Evolutionary conservation across 2,797 vertebrate species (phyloP).

Genomic region (Cirrhinus molitorella): DNA sequence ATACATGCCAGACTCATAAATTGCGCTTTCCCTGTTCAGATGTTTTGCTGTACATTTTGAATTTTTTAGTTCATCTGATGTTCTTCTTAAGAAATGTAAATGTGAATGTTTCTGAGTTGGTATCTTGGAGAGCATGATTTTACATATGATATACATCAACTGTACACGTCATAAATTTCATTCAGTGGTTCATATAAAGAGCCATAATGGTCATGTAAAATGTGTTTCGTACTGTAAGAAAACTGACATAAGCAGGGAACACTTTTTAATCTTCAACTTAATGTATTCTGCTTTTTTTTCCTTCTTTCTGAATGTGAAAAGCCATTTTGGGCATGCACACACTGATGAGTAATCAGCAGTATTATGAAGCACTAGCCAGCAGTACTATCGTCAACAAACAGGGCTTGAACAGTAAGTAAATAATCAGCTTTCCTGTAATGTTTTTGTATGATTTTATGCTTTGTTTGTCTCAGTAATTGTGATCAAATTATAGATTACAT

Average conservation of each 20-base stretch:
- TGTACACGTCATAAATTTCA: neutral
- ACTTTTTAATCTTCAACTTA: neutral
- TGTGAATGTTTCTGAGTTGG: neutral
- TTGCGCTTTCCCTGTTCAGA: neutral
- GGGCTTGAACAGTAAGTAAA: constrained; percentile 93
- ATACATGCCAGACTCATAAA: neutral
- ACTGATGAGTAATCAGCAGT: constrained; percentile 99
- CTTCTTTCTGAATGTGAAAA: constrained; percentile 62
- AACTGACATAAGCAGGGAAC: neutral
- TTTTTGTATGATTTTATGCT: neutral
- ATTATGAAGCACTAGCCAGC: constrained; percentile 95
- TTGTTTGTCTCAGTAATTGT: neutral
- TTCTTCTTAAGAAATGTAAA: neutral
- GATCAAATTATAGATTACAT: neutral
- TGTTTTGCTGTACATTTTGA: neutral
- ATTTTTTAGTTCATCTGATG: neutral
- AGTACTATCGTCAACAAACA: constrained; percentile 98
- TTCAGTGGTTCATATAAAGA: neutral
- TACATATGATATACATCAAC: neutral
- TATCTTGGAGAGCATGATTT: neutral
- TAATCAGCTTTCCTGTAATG: constrained; percentile 5
- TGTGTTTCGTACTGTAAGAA: neutral
- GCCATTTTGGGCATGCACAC: constrained; percentile 99
- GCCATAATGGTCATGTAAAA: neutral
- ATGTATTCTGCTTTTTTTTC: neutral